Base-by-base conservation (phyloP, 92 coral and sea anemone species). In the Montipora capitata region DNA sequence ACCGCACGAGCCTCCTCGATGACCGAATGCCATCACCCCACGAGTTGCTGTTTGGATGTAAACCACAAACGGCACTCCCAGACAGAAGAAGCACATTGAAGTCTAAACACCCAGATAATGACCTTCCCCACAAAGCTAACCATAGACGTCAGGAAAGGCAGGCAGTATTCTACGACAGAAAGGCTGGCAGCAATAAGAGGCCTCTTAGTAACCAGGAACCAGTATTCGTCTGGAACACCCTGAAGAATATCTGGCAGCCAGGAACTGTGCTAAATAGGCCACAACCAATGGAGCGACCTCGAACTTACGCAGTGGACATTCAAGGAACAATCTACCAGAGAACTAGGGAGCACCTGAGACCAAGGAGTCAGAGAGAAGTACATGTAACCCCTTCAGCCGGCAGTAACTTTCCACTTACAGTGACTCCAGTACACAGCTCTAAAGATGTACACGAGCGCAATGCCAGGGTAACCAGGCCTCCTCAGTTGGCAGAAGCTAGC, bases 101-200 rank as follows among this genome's bases (percentile, higher is more conserved):
- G 56, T 72, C 94, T 10, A 87, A 61, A 9, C 94, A 91, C 72
- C 85, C 88, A 16, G 38, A 65, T 17, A 48, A 78, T 40, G 89
- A 87, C 35, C 64, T 20, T n/a, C n/a, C n/a, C 82, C 88, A 91
- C 75, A 74, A n/a, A n/a, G n/a, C n/a, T n/a, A 87, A 91, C 74
- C 78, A 74, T 71, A 83, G 52, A 15, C 35, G 35, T 27, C 0
- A 27, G 35, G 35, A 27, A 27, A 27, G 35, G 35, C 35, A 27
- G 1, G 35, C 61, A 54, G 61, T 54, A 54, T 54, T 0, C 14
- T 54, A 54, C 10, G 12, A 54, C 61, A 5, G 61, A 54, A 54
- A 54, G 61, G 0, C 61, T 54, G 10, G 61, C 14, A 54, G 61
- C 14, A 13, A 54, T 15, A 0, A 27, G 35, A 27, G 35, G 35